phyloP scores from a whole-genome alignment of 2,797 vertebrate species.

The Mus spretus region DNA sequence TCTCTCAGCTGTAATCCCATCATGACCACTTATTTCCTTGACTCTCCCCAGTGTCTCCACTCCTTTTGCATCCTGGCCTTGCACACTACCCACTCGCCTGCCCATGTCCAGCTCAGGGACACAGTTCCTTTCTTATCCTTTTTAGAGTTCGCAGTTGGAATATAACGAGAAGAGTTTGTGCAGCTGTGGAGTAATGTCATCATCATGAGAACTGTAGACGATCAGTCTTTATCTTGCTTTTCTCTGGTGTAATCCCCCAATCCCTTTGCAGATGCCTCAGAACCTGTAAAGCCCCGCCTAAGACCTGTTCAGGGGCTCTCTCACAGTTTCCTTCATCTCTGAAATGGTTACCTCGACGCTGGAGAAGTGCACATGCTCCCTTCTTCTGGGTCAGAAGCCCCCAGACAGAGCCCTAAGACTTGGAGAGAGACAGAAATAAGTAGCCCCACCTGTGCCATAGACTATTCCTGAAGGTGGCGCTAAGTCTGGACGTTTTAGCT shows the following conservation, averaged over 20 bases:
- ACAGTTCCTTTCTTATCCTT: background rate
- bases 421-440: background rate
- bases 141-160: background rate
- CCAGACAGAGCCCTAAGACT: background rate
- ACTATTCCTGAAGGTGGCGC: background rate
- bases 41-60: background rate
- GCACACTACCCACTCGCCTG: too few species aligned
- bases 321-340: background rate
- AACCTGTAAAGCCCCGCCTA: background rate
- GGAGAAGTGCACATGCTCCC: background rate
- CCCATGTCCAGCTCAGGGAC: background rate
- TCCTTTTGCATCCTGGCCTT: background rate
- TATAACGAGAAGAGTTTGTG: background rate
- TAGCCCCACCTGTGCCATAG: background rate
- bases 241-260: background rate
- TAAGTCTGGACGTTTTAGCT: background rate
- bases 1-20: background rate
- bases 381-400: background rate
- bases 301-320: background rate
- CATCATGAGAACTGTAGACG: background rate
- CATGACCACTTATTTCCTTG: too few species aligned
- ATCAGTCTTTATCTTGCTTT: background rate
- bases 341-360: too few species aligned
- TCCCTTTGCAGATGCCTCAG: background rate
- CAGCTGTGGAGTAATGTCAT: background rate